These are phyloP conservation scores for Gavia stellata DNA, from an alignment of 2,113 vertebrate genomes.

Conservation along the genomic window DNA sequence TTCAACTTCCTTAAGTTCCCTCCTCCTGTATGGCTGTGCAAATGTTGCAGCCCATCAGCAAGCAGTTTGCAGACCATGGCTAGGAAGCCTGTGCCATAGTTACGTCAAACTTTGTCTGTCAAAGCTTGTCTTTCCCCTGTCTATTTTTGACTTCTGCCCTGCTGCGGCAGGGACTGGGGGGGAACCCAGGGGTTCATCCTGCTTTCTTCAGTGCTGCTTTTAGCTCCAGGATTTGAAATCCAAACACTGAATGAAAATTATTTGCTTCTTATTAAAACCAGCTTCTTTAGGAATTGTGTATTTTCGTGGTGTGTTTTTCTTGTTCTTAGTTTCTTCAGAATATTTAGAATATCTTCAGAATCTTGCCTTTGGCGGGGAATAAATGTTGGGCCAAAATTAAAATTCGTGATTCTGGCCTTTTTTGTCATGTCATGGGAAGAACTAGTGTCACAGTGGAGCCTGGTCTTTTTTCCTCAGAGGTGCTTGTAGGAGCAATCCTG, in stretches of 20 bases:
- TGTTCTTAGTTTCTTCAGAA: background rate
- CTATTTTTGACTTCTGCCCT: background rate
- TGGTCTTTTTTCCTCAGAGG: background rate
- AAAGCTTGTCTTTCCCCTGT: background rate
- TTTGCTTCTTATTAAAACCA: background rate
- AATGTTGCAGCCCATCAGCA: background rate
- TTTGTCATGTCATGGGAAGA: background rate
- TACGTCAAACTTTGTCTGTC: background rate
- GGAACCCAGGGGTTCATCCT: background rate
- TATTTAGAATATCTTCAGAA: background rate
- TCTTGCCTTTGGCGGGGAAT: background rate
- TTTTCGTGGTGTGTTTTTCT: background rate
- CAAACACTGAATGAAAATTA: background rate
- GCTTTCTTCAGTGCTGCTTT: background rate
- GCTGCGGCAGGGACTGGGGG: background rate
- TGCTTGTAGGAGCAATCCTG: background rate
- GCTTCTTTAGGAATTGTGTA: background rate
- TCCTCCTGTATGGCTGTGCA: background rate
- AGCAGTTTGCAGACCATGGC: background rate
- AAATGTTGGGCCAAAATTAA: background rate
- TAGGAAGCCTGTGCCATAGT: background rate
- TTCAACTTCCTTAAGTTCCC: background rate
- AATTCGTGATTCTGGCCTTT: background rate
- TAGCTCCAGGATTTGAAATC: background rate
- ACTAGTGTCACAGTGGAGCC: accelerated